Evolutionary conservation across 1,140 invertebrate genomes (phyloP), one percentile per base, ranked within the genome.

Genomic region (Calliopsis andreniformis): DNA sequence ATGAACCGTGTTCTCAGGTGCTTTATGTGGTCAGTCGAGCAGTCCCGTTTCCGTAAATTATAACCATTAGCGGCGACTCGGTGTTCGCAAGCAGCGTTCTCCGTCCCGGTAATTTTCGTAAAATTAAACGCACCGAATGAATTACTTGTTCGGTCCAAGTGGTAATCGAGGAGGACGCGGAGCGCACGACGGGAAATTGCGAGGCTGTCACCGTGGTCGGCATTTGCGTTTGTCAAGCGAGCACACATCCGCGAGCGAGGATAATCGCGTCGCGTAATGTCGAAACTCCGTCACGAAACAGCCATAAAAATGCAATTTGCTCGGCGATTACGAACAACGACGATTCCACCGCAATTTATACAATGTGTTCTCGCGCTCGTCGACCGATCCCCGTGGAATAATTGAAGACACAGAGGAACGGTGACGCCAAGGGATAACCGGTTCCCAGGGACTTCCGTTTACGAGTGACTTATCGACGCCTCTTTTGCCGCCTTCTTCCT

Each of bases 61-160:
- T 87, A 89, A 92, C 89, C 89, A 91, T 91, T 90, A 91, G 84
- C 80, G 83, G 86, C 86, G n/a, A 89, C 86, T 91, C 89, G 89
- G 88, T 18, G 87, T 87, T 87, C 85, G 85, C 87, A 76, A 80
- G 84, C 85, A 83, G 84, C n/a, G n/a, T n/a, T 88, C 87, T 89
- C 84, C 86, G 84, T 86, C 80, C 76, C 58, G 39, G 79, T 83
- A 91, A 91, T 92, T 90, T 90, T 89, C 87, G 85, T 89, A 85
- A 89, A 91, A 91, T 91, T 91, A 90, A 92, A 89, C 88, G 89
- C 84, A 80, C 88, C 89, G 87, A 91, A 92, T 92, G 89, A 91
- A 92, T 92, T 92, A 91, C 88, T 70, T 68, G 68, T 63, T 79
- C 82, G 75, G 76, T 49, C 61, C 80, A 47, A 43, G 12, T 8